These are phyloP conservation scores for Phycodurus eques DNA, from an alignment of 2,113 vertebrate genomes.

Conservation along the genomic window DNA sequence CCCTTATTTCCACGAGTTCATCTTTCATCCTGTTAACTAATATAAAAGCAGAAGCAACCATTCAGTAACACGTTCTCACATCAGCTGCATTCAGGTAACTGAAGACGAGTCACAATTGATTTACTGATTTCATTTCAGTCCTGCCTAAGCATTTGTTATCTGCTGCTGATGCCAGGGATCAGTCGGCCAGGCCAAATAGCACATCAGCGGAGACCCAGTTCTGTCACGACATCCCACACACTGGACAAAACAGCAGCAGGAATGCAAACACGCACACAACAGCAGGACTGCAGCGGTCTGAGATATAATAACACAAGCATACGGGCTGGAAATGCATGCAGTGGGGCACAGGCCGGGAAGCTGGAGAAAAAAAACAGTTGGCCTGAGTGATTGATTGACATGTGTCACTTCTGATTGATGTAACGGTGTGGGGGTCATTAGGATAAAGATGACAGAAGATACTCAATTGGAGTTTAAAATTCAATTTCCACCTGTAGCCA, in stretches of 20 bases:
- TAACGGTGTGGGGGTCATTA: too few species aligned
- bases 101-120: conserved; percentile 13
- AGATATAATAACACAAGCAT: conserved; percentile 15
- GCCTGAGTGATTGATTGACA: not conserved
- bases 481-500: too few species aligned
- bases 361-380: not conserved
- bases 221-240: conserved; percentile 54
- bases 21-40: not conserved
- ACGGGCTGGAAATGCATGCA: not conserved
- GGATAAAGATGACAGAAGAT: not conserved
- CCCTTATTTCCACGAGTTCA: not conserved
- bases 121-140: conserved; percentile 17
- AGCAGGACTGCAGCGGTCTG: conserved; percentile 16
- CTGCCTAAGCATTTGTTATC: conserved; percentile 31
- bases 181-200: conserved; percentile 32
- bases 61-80: not conserved
- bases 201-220: conserved; percentile 61
- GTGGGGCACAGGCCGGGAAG: not conserved
- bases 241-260: conserved; percentile 27
- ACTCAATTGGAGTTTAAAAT: too few species aligned
- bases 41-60: not conserved
- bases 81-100: conserved; percentile 7
- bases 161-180: conserved; percentile 39
- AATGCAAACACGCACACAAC: conserved; percentile 21
- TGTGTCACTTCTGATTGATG: not conserved